Evolutionary conservation across 2,888 invertebrate genomes (phyloP), one percentile per base, ranked within the genome.

Genomic region (Tigriopus californicus): DNA sequence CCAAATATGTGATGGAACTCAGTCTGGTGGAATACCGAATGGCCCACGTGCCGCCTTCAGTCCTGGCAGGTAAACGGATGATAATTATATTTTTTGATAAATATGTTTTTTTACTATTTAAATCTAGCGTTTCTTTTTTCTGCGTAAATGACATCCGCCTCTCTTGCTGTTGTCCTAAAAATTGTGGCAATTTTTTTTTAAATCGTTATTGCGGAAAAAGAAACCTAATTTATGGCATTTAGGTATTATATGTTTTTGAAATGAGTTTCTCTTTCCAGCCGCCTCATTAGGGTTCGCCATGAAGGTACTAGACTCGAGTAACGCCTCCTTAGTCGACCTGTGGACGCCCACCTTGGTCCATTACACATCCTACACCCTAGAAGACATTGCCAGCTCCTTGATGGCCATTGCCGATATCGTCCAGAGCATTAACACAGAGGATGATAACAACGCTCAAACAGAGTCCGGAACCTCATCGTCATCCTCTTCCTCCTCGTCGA

Each of bases 1-100:
- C 88, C 13, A 94, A 97, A 73, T 97, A 90, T 70, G 79, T 95
- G 61, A 77, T 91, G 67, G 95, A 97, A 70, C 74, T 91, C 62
- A 77, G 83, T 59, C 74, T 91, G 49, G 71, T 88, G 8, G 85
- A 91, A 61, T 88, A 91, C 68, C 75, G 80, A 13, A 77, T 90
- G 75, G 80, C 82, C 66, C 71, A 74, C 62, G 77, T 83, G 66
- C 75, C 77, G 61, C 91, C 94, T 0, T 95, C 95, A 0, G 76
- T 85, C 65, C 75, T 89, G 61, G 85, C 90, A 33, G 33, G 33
- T 33, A 33, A 33, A 33, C 33, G 33, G 8, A 8, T 33, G 4
- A 33, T 33, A 33, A 33, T 33, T 33, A 5, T 33, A 3, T 33
- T 33, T 33, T 33, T 33, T 33, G n/a, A n/a, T 33, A 33, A 33